Base-by-base conservation (phyloP, 2,113 vertebrate genomes). In the Polyodon spathula region DNA sequence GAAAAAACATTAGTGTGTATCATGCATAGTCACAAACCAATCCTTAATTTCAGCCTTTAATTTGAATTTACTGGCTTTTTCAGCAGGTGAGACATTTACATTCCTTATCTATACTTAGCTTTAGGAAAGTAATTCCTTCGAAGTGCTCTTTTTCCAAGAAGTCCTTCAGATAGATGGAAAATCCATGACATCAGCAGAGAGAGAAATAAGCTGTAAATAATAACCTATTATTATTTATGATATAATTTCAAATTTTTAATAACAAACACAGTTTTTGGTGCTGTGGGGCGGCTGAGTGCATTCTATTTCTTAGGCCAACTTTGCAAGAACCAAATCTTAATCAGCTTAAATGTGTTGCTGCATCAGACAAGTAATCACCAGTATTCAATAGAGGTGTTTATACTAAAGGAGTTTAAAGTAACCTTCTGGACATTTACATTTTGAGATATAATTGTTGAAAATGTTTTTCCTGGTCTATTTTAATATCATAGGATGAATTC, bases 341-440 rank as follows among this genome's bases (percentile, higher is more conserved):
- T 83, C 77, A 82, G 77, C 81, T 84, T 83, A 78, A 72, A 68
- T 69, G 67, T 82, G 81, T 81, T 83, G 78, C 82, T 80, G 74
- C 77, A 82, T 84, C 78, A 76, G 78, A 27, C 27, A 27, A 2
- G 27, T 81, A 83, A 81, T 80, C 78, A 78, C 76, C 72, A 60
- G 15, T 60, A 58, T 52, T 60, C 39, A 64, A 60, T 37, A 52
- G 59, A 66, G 59, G 59, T n/a, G 54, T 27, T 27, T 27, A 27
- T 27, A 27, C 27, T 27, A 27, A 27, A 27, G 27, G 27, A 27
- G 27, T 3, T 27, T 27, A 27, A 27, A 27, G 27, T 27, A 27
- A 27, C 27, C 27, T 27, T 27, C 2, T 27, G 27, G 2, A 27
- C 27, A 27, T 27, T 27, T 27, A 27, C 3, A 27, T 27, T 27